phyloP scores from a whole-genome alignment of 37 sponge, comb jelly and placozoan genomes.

The Aplysina aerophoba region DNA sequence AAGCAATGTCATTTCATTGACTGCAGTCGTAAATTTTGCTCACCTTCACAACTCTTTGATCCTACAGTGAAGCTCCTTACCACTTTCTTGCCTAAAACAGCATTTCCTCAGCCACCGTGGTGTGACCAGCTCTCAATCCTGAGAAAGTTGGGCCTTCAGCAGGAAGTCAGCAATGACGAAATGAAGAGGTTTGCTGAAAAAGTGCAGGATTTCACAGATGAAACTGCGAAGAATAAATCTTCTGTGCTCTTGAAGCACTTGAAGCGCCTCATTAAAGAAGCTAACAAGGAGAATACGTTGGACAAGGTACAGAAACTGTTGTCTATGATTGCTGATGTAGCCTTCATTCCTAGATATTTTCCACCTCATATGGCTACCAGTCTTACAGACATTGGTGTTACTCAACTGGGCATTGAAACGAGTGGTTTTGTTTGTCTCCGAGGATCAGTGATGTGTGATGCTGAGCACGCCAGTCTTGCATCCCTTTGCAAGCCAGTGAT shows the following conservation, averaged over 20 bases:
- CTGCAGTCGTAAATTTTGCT: not conserved
- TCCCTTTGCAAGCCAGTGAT: constrained; percentile 9
- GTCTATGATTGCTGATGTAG: too few relatives aligned
- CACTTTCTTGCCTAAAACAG: not conserved
- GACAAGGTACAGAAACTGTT: too few relatives aligned
- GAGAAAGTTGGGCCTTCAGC: not conserved
- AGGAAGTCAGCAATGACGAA: not conserved
- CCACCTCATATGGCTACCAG: too few relatives aligned
- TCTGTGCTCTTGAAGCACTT: not conserved
- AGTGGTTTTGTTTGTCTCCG: constrained; percentile 7
- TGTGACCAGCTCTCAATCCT: not conserved
- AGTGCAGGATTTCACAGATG: not conserved
- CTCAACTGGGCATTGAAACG: not conserved
- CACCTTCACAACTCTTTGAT: not conserved
- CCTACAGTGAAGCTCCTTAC: not conserved
- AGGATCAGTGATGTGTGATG: not conserved
- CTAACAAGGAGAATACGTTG: too few relatives aligned
- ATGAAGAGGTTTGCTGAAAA: constrained; percentile 1
- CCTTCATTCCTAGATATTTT: too few relatives aligned
- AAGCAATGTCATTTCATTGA: not conserved
- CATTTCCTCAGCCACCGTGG: constrained; percentile 17
- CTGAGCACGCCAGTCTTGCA: not conserved
- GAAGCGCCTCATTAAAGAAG: too few relatives aligned
- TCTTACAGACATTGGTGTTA: too few relatives aligned
- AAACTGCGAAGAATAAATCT: not conserved